Percentiles rank a stretch among this genome's conserved stretches.
Evolutionary conservation across 64 coral and sea anemone species (phyloP).

Genomic region (Catalaphyllia jardinei): DNA sequence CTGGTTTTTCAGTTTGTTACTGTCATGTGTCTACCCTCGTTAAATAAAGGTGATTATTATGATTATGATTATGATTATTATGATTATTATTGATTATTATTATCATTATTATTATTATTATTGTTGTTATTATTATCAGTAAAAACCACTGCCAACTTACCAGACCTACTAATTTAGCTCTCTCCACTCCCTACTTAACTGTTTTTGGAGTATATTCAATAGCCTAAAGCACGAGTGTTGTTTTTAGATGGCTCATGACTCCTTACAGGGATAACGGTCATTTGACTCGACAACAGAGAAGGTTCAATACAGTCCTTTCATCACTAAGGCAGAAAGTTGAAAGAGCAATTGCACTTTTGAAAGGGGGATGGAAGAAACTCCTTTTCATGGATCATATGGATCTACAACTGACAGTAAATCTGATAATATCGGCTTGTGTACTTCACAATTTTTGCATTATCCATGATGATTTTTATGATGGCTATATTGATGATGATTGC

Average conservation of each 20-base stretch:
- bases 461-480: conserved; percentile 52
- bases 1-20: no score
- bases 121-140: no score
- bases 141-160: no score
- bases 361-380: conserved; percentile 66
- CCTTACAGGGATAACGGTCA: background rate
- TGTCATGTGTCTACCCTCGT: no score
- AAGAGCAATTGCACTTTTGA: conserved; percentile 56
- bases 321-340: conserved; percentile 35
- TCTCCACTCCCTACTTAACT: no score
- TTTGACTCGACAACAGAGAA: background rate
- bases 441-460: conserved; percentile 59
- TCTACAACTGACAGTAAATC: conserved; percentile 35
- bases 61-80: no score
- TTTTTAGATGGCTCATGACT: background rate
- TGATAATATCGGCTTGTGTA: conserved; percentile 55
- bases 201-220: no score
- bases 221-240: background rate
- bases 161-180: no score
- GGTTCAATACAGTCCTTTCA: conserved; percentile 17
- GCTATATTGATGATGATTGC: conserved; percentile 12
- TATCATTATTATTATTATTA: no score
- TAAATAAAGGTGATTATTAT: no score
- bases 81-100: no score
- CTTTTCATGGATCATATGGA: conserved; percentile 51